Conservation (phyloP, 2,888 invertebrate species). For the Minunthozetes semirufus region DNA sequence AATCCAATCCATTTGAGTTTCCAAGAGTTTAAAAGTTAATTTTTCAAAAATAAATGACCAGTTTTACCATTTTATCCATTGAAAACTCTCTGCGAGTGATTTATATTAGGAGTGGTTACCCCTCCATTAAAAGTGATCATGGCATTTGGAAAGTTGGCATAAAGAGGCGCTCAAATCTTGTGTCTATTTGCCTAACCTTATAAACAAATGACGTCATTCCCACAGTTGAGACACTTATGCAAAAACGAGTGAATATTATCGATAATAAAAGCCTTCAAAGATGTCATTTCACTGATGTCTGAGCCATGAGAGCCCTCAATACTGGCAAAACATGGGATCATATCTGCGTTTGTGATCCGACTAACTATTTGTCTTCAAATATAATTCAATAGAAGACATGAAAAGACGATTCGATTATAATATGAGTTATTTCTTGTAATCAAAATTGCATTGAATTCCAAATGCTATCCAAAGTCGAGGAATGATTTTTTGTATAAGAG, state of each 20-base stretch:
- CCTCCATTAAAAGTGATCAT: background rate
- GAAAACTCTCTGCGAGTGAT: too few species aligned
- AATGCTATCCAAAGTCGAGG: background rate
- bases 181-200: constrained; percentile 18
- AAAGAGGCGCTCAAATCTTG: constrained; percentile 6
- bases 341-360: constrained; percentile 10
- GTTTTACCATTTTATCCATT: too few species aligned
- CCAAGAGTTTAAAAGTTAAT: too few species aligned
- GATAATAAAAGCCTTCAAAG: background rate
- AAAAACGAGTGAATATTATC: background rate
- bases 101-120: too few species aligned
- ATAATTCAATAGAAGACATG: background rate
- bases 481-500: background rate
- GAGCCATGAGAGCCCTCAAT: background rate
- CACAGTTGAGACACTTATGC: background rate
- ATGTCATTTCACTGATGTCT: background rate
- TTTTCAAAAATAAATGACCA: too few species aligned
- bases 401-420: too few species aligned
- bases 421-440: background rate
- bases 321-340: background rate
- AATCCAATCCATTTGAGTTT: too few species aligned
- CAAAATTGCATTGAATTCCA: background rate
- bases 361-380: background rate
- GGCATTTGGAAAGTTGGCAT: background rate
- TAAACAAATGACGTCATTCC: constrained; percentile 21